Evolutionary conservation across 2,797 vertebrate species (phyloP).

Genomic region (Sebastes cheni): DNA sequence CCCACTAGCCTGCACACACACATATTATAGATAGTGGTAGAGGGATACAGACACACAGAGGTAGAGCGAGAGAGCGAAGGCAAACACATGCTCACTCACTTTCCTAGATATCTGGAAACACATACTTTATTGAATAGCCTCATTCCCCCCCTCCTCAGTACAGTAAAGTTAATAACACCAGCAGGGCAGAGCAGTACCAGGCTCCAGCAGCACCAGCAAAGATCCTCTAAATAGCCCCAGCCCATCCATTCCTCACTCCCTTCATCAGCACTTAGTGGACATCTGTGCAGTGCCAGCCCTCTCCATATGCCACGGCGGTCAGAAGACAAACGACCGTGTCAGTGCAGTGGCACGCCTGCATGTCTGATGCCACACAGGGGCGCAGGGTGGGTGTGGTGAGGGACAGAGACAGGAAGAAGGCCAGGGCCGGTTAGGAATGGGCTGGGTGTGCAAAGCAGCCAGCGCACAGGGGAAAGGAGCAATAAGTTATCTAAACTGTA

Average conservation of each 20-base stretch:
- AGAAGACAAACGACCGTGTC: constrained; percentile 82
- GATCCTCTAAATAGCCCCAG: constrained; percentile 56
- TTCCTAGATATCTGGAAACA: constrained; percentile 56
- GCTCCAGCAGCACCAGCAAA: constrained; percentile 66
- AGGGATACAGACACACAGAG: constrained; percentile 5
- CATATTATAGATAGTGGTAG: constrained; percentile 1
- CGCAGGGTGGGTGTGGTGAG: constrained; percentile 58
- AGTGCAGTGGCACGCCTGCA: constrained; percentile 69
- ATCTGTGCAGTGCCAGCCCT: constrained; percentile 83
- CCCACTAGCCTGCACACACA: constrained; percentile 32
- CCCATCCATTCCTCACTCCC: constrained; percentile 74
- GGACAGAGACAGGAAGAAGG: constrained; percentile 52
- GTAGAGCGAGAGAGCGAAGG: constrained; percentile 24
- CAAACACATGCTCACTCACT: constrained; percentile 44
- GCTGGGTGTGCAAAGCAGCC: constrained; percentile 42
- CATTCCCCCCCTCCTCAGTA: constrained; percentile 39
- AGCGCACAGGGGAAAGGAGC: constrained; percentile 25
- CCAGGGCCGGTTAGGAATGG: constrained; percentile 36
- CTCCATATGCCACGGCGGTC: constrained; percentile 77
- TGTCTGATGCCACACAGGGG: constrained; percentile 70
- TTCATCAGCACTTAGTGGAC: constrained; percentile 84
- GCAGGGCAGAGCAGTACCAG: constrained; percentile 67
- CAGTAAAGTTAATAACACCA: constrained; percentile 67
- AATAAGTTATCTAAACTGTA: constrained; percentile 64
- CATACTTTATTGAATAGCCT: constrained; percentile 55